Percentiles rank a stretch among this genome's conserved stretches.
phyloP scores from a whole-genome alignment of 2,797 vertebrate genomes.

The Ficedula albicollis region DNA sequence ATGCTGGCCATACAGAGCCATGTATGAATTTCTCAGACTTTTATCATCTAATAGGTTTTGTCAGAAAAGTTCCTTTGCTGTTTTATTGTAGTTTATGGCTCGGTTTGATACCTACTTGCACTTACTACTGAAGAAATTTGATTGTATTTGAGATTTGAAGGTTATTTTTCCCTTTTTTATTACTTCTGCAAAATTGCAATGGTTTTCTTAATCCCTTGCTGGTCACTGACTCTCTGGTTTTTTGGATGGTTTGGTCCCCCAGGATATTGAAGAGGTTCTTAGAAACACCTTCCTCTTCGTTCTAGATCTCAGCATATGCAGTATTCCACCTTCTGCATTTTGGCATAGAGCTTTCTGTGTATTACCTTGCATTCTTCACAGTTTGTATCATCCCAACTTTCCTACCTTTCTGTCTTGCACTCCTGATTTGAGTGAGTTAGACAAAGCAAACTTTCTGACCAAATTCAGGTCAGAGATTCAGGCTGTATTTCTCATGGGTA shows the following conservation, averaged over 20 bases:
- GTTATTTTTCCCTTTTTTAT: background rate
- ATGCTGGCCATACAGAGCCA: accelerated
- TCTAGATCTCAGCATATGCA: background rate
- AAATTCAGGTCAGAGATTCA: constrained; percentile 33
- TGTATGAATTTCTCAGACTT: background rate
- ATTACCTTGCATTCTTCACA: background rate
- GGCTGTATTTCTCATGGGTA: constrained; percentile 16
- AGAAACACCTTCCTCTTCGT: background rate
- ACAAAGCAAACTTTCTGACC: constrained; percentile 24
- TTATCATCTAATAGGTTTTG: background rate
- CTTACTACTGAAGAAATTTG: background rate
- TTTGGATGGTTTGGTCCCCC: background rate
- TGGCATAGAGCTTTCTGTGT: background rate
- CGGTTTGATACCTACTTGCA: background rate
- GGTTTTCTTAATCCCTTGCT: background rate
- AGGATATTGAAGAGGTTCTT: background rate
- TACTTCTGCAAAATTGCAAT: background rate
- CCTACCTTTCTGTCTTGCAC: background rate
- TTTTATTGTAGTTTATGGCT: background rate
- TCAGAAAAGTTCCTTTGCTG: background rate
- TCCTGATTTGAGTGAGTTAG: background rate
- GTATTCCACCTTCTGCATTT: background rate
- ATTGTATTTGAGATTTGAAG: background rate
- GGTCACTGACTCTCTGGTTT: accelerated
- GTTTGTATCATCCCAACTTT: background rate